Evolutionary conservation across 1,140 invertebrate genomes (phyloP).

Genomic region (Cephus cinctus): DNA sequence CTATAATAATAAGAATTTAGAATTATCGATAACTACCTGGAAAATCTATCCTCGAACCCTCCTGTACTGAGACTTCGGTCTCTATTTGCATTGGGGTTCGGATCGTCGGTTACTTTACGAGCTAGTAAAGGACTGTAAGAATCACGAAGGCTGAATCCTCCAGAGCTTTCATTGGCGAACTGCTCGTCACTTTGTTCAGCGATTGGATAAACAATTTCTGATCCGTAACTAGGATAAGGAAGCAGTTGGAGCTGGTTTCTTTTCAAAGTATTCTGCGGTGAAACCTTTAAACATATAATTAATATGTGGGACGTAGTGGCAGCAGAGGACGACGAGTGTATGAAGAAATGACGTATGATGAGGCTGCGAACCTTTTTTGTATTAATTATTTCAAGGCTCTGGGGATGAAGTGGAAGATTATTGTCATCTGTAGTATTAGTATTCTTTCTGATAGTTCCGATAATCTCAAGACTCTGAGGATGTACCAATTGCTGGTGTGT

Average conservation of each 20-base stretch:
- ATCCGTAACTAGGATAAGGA: slow-evolving; percentile 69
- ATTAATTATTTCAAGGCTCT: slow-evolving; percentile 54
- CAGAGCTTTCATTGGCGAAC: slow-evolving; percentile 48
- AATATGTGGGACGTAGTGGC: not conserved
- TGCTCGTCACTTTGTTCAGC: slow-evolving; percentile 81
- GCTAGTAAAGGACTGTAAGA: slow-evolving; percentile 67
- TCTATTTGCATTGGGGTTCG: slow-evolving; percentile 32
- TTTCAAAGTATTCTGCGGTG: slow-evolving; percentile 52
- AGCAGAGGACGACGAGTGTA: not conserved
- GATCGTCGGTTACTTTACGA: slow-evolving; percentile 49
- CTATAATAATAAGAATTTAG: not conserved
- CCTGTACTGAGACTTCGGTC: slow-evolving; percentile 41
- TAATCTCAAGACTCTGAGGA: slow-evolving; percentile 53
- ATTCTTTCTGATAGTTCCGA: slow-evolving; percentile 51
- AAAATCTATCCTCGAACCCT: slow-evolving; percentile 45
- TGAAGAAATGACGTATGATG: not conserved
- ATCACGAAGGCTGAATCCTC: slow-evolving; percentile 53
- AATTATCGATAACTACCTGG: slow-evolving; percentile 29
- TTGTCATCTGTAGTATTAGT: slow-evolving; percentile 48
- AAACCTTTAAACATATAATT: slow-evolving; percentile 30
- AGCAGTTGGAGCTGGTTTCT: slow-evolving; percentile 54
- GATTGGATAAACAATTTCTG: slow-evolving; percentile 80
- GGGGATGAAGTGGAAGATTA: slow-evolving; percentile 53
- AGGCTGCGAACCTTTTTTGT: slow-evolving; percentile 43
- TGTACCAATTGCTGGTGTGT: slow-evolving; percentile 47